phyloP scores from a whole-genome alignment of 2,113 vertebrate genomes.

The Oncorhynchus kisutch region DNA sequence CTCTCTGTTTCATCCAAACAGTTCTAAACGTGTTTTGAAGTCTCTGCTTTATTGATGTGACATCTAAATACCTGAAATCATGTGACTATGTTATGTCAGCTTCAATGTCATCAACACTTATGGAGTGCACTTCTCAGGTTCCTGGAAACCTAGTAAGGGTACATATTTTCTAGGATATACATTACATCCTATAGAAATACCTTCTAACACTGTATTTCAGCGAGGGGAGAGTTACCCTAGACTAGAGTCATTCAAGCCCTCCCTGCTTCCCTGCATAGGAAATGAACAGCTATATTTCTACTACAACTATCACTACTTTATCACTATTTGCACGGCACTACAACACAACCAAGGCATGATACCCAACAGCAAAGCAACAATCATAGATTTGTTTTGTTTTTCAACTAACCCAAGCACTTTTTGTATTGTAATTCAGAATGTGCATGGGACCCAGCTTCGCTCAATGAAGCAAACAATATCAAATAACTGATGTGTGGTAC shows the following conservation, averaged over 20 bases:
- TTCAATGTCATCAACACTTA: background rate
- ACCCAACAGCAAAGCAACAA: conserved; percentile 41
- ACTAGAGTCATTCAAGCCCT: conserved; percentile 1
- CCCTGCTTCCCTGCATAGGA: conserved; percentile 32
- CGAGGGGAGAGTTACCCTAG: conserved; percentile 25
- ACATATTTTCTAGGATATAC: background rate
- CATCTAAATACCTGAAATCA: background rate
- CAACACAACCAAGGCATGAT: conserved; percentile 62
- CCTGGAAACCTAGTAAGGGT: background rate
- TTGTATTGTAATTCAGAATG: conserved; percentile 53
- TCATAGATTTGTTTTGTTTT: conserved; percentile 46
- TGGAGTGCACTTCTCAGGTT: background rate
- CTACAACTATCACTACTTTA: conserved; percentile 28
- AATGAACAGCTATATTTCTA: conserved; percentile 37
- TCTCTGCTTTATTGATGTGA: background rate
- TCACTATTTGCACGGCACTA: conserved; percentile 34
- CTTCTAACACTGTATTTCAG: background rate
- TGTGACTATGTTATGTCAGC: background rate
- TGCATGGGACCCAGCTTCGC: conserved; percentile 61
- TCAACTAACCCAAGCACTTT: conserved; percentile 53
- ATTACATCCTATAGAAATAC: background rate
- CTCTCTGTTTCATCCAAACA: too few species aligned
- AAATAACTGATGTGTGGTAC: conserved; percentile 70
- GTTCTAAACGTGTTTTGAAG: background rate
- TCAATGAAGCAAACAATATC: conserved; percentile 57